Conservation (phyloP, 2,888 invertebrate species). For the Drosophila neotestacea region DNA sequence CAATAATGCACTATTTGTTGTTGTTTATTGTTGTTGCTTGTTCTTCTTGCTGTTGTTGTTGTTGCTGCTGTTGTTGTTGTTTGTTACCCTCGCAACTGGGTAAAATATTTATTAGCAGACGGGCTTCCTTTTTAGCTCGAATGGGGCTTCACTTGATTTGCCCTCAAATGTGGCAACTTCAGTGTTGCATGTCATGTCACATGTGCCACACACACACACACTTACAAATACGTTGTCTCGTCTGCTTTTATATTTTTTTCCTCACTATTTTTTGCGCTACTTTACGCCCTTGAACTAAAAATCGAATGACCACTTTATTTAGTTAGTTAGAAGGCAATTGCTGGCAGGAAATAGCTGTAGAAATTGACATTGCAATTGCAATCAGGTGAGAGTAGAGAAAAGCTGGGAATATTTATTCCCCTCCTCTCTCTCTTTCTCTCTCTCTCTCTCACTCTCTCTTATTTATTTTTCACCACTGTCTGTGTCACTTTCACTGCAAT, state of each 20-base stretch:
- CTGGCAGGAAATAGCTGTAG: slow-evolving; percentile 25
- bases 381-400: not conserved
- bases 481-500: slow-evolving; percentile 16
- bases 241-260: not conserved
- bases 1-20: slow-evolving; percentile 52
- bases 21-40: slow-evolving; percentile 16
- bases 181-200: slow-evolving; percentile 59
- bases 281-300: slow-evolving; percentile 47
- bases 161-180: slow-evolving; percentile 37
- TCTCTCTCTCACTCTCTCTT: not conserved
- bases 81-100: slow-evolving; percentile 16
- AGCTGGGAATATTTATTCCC: no score
- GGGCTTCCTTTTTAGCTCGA: slow-evolving; percentile 10
- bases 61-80: not conserved
- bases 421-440: not conserved
- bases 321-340: slow-evolving; percentile 23
- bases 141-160: slow-evolving; percentile 33
- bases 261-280: slow-evolving; percentile 2
- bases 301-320: slow-evolving; percentile 48
- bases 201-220: slow-evolving; percentile 25
- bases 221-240: not conserved
- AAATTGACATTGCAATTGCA: slow-evolving; percentile 13
- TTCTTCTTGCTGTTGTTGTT: not conserved
- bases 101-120: slow-evolving; percentile 52
- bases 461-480: not conserved